Evolutionary conservation across 1,140 invertebrate species (phyloP), one percentile per base, ranked within the genome.

Genomic region (Cylas formicarius): DNA sequence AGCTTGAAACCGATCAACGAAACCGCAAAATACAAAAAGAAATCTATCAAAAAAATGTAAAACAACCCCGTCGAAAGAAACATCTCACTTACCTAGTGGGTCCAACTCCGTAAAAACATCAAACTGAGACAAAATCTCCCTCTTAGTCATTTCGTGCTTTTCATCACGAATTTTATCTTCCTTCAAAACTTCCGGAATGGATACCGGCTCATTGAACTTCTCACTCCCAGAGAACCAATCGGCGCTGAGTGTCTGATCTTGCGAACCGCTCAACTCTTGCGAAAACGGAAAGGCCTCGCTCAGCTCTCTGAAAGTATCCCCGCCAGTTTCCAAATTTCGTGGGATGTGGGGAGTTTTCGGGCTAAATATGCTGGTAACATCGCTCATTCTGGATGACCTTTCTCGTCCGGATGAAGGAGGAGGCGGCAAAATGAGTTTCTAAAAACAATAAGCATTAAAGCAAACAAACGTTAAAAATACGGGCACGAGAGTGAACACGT

Each of bases 91-190:
- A 60, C 89, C 88, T 58, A 94, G 68, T 38, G 90, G 89, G 76
- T 94, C 90, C 67, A 93, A 70, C 67, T 92, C 89, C 22, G 85
- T 90, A 71, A 93, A 93, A 51, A 91, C 84, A 73, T 90, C 87
- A 50, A 64, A 66, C 29, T 66, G 64, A 4, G 61, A 61, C 43
- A 65, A 45, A 52, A 66, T 64, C 42, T 65, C 61, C 37, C 62
- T 58, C 50, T 65, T 65, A 6, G 54, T 52, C 18, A 44, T 48
- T 43, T 64, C 61, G 23, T 63, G 57, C 23, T 59, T 60, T n/a
- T 58, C 57, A 32, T 57, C 50, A 50, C n/a, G n/a, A n/a, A n/a
- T n/a, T n/a, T n/a, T n/a, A n/a, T n/a, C n/a, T n/a, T n/a, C n/a
- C n/a, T 56, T 62, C 5, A 41, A 32, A n/a, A 52, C 35, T 41